Conservation (phyloP, 2,797 vertebrate genomes). For the Parauchenoglanis punctatus region DNA sequence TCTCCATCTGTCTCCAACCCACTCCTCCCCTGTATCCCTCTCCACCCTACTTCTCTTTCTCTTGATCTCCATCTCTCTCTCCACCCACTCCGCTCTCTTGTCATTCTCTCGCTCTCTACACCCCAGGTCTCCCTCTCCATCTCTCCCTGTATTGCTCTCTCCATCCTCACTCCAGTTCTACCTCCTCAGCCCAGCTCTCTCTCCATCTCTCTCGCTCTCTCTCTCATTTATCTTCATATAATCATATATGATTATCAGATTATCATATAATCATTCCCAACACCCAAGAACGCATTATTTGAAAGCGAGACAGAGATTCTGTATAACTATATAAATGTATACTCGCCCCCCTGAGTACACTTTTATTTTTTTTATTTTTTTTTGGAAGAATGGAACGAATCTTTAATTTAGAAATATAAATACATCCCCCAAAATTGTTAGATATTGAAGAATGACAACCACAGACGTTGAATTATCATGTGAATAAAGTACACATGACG, state of each 20-base stretch:
- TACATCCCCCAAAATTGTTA: background rate
- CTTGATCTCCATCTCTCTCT: background rate
- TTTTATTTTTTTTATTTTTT: background rate
- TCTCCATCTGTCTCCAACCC: background rate
- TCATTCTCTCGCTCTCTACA: background rate
- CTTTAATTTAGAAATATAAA: background rate
- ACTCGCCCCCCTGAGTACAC: background rate
- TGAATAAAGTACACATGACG: background rate
- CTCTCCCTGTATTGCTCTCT: background rate
- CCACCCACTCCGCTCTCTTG: background rate
- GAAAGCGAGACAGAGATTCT: too few relatives aligned
- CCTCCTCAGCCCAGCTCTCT: background rate
- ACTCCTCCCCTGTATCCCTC: background rate
- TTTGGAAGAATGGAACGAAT: background rate
- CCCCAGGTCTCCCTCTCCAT: background rate
- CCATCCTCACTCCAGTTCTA: background rate
- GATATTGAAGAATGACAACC: background rate
- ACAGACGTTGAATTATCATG: background rate
- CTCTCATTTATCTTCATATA: too few relatives aligned
- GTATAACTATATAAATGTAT: background rate
- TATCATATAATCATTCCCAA: background rate
- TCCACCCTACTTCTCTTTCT: background rate
- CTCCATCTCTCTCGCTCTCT: background rate
- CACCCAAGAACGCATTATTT: background rate
- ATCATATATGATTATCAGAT: too few relatives aligned